phyloP scores from a whole-genome alignment of 2,113 vertebrate genomes.

The Vulpes vulpes region DNA sequence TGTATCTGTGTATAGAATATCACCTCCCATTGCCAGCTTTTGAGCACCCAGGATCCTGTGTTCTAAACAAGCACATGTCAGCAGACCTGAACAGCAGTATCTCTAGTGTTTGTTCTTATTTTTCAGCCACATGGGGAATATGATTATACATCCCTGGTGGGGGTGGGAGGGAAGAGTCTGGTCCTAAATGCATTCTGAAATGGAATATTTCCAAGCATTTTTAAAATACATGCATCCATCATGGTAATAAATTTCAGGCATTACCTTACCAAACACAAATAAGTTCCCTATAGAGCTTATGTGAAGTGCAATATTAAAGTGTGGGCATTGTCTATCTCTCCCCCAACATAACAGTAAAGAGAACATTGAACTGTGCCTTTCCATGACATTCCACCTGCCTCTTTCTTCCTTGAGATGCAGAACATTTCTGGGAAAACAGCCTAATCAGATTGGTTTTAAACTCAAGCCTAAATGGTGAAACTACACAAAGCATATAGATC shows the following conservation, averaged over 20 bases:
- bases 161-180: not conserved
- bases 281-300: not conserved
- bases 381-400: not conserved
- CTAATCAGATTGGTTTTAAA: not conserved
- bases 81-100: not conserved
- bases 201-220: not conserved
- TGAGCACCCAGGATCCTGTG: not conserved
- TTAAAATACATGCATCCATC: not conserved
- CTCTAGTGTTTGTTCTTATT: not conserved
- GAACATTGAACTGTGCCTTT: not conserved
- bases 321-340: not conserved
- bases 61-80: not conserved
- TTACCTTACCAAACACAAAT: not conserved
- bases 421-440: not conserved
- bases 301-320: not conserved
- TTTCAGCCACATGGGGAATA: not conserved
- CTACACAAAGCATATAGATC: not conserved
- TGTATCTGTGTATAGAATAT: not conserved
- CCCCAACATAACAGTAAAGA: conserved; percentile 1
- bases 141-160: not conserved
- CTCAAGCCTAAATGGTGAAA: not conserved
- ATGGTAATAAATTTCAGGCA: not conserved
- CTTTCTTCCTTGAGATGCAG: not conserved
- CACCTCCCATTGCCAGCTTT: not conserved
- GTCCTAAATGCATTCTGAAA: not conserved